Conservation (phyloP, 2,797 vertebrate genomes). For the Gymnodraco acuticeps region DNA sequence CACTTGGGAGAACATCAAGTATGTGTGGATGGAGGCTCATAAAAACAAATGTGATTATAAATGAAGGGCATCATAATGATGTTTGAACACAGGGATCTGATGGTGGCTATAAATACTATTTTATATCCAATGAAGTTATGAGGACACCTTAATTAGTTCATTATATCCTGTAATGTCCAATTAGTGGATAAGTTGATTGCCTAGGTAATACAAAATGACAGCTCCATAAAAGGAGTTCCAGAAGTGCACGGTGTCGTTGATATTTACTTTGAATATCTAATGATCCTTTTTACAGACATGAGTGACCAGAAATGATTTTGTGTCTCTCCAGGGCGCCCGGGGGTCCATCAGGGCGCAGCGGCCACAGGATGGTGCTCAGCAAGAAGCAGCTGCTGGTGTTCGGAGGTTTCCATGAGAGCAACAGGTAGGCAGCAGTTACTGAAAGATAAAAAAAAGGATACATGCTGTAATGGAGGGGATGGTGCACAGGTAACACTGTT, state of each 20-base stretch:
- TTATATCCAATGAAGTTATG: neutral
- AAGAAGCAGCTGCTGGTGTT: conserved; percentile 94
- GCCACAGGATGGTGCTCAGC: conserved; percentile 93
- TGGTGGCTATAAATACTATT: neutral
- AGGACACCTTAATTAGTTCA: neutral
- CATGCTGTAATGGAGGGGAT: neutral
- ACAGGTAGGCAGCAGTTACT: conserved; percentile 83
- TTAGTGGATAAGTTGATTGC: neutral
- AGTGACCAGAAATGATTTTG: neutral
- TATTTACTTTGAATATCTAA: neutral
- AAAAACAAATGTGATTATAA: neutral
- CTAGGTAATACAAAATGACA: neutral
- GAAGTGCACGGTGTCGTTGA: neutral
- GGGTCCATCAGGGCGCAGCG: conserved; percentile 93
- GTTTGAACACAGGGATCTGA: neutral
- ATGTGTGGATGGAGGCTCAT: conserved; percentile 50
- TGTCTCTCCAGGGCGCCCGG: conserved; percentile 86
- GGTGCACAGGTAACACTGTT: neutral
- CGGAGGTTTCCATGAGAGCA: conserved; percentile 96
- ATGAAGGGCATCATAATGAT: neutral
- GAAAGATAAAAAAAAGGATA: neutral
- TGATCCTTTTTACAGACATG: neutral
- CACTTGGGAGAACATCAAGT: conserved; percentile 98
- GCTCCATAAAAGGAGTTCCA: neutral
- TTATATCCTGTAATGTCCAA: neutral